Evolutionary conservation across 1,140 invertebrate genomes (phyloP).

Genomic region (Atta colombica): DNA sequence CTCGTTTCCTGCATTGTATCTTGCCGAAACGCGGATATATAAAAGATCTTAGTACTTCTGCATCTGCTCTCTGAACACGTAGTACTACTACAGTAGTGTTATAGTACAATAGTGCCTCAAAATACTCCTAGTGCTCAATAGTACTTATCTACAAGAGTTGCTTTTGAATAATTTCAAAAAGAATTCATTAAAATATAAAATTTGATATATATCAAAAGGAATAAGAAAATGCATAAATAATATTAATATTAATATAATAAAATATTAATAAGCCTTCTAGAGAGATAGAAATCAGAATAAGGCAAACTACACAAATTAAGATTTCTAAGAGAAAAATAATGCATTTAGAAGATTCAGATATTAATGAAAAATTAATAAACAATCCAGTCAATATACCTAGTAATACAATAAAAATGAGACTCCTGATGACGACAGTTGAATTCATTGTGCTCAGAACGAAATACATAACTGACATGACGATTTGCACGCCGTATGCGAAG

Average conservation of each 20-base stretch:
- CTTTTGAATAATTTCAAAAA: conserved; percentile 3
- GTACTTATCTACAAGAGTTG: background rate
- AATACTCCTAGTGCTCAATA: no score
- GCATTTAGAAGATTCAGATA: background rate
- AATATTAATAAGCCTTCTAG: background rate
- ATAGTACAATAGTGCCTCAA: no score
- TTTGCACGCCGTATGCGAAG: conserved; percentile 87
- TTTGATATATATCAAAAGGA: conserved; percentile 8
- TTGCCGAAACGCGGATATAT: no score
- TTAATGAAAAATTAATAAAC: background rate
- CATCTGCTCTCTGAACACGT: no score
- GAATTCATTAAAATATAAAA: background rate
- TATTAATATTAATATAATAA: background rate
- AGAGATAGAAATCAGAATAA: conserved; percentile 14
- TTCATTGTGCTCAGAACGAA: conserved; percentile 78
- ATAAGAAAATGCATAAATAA: background rate
- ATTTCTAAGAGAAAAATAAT: background rate
- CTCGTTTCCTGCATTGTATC: no score
- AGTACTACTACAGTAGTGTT: no score
- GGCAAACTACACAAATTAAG: background rate
- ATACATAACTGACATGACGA: conserved; percentile 85
- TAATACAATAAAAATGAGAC: conserved; percentile 79
- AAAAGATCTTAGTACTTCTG: no score
- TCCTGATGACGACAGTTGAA: conserved; percentile 74
- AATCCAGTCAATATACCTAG: conserved; percentile 75